Evolutionary conservation across 92 coral and sea anemone genomes (phyloP).

Genomic region (Pocillopora grandis): DNA sequence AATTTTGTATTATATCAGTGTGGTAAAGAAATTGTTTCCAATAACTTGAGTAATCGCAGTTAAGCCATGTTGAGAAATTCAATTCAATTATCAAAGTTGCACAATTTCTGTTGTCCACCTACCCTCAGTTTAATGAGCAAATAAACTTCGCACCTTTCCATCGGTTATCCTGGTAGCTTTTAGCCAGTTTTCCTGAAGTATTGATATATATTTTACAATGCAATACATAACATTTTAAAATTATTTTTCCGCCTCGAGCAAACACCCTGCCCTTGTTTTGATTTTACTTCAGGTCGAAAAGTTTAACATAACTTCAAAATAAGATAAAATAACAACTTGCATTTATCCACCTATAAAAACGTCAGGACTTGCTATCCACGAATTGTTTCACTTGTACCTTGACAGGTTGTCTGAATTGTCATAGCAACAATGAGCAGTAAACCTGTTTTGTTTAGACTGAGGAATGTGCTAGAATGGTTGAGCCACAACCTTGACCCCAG

Average conservation of each 20-base stretch:
- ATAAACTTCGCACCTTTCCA: neutral
- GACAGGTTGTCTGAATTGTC: slow-evolving; percentile 32
- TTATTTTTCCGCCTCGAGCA: neutral
- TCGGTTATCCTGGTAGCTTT: neutral
- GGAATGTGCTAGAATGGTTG: slow-evolving; percentile 33
- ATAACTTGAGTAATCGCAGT: slow-evolving; percentile 9
- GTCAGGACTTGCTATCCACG: neutral
- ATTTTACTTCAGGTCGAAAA: neutral
- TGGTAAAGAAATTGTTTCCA: slow-evolving; percentile 38
- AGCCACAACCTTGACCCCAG: slow-evolving; percentile 28
- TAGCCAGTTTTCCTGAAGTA: slow-evolving; percentile 5
- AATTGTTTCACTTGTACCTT: slow-evolving; percentile 27
- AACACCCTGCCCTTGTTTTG: neutral
- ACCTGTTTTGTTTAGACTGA: slow-evolving; percentile 41
- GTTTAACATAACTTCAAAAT: slow-evolving; percentile 6
- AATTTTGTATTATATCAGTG: slow-evolving; percentile 40
- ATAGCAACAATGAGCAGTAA: slow-evolving; percentile 10
- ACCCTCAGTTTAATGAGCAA: neutral
- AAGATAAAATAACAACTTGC: slow-evolving; percentile 1
- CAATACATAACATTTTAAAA: slow-evolving; percentile 4
- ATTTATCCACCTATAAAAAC: slow-evolving; percentile 4
- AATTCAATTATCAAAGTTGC: neutral
- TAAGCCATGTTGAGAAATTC: slow-evolving; percentile 1
- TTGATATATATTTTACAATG: slow-evolving; percentile 5
- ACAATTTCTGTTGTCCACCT: neutral